A percentile compares a stretch with the other conserved stretches of the same genome.
Evolutionary conservation across 2,888 invertebrate genomes (phyloP).

Genomic region (Phyto melanocephala): DNA sequence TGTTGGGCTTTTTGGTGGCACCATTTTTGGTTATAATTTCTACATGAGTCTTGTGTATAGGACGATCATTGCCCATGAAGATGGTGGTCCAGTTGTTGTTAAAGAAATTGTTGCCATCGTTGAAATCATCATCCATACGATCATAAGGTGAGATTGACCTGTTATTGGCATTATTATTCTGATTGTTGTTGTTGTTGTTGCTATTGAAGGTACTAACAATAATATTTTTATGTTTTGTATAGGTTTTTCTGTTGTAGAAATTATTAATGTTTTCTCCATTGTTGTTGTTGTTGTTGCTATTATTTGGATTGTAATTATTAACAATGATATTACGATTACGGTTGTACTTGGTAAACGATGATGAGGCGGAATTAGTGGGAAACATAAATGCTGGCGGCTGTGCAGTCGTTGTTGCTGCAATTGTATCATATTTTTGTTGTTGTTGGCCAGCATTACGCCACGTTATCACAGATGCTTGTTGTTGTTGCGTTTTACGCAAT

Average conservation of each 20-base stretch:
- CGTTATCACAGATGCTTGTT: conserved; percentile 66
- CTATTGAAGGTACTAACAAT: conserved; percentile 77
- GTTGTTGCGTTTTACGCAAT: conserved; percentile 60
- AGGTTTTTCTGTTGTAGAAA: conserved; percentile 71
- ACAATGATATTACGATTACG: conserved; percentile 78
- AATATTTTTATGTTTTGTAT: conserved; percentile 77
- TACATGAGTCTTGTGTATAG: conserved; percentile 84
- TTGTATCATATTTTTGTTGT: conserved; percentile 24
- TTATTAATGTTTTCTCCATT: conserved; percentile 41
- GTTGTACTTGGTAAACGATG: conserved; percentile 68
- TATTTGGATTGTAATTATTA: conserved; percentile 78
- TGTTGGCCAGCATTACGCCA: conserved; percentile 67
- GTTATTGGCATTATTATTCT: conserved; percentile 61
- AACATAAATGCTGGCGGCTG: conserved; percentile 32
- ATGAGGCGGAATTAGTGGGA: conserved; percentile 55
- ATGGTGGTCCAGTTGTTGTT: conserved; percentile 76
- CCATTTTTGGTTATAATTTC: conserved; percentile 84
- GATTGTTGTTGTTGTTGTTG: conserved; percentile 58
- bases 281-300: conserved; percentile 70
- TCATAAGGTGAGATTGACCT: conserved; percentile 45
- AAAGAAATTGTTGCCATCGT: conserved; percentile 70
- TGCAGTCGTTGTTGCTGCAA: conserved; percentile 17
- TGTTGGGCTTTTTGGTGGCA: conserved; percentile 83
- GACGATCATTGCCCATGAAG: conserved; percentile 76
- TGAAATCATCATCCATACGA: conserved; percentile 67